Base-by-base conservation (phyloP, 2,888 invertebrate genomes). In the Lasioglossum zephyrum region DNA sequence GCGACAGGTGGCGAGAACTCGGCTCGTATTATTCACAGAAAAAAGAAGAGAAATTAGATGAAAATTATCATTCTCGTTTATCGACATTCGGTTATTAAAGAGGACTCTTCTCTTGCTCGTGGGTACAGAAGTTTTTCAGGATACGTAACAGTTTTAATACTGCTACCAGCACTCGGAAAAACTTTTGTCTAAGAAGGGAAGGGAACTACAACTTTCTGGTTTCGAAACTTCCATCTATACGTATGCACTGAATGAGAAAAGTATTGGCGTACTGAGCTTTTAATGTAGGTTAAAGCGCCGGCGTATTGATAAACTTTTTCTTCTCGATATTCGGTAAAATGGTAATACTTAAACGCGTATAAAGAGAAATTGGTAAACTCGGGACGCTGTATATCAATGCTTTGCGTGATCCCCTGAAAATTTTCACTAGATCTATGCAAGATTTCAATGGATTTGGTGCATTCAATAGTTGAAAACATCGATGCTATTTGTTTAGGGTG, bases 91-190 rank as follows among this genome's bases (percentile, higher is more conserved):
- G 26, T 60, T 60, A n/a, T 60, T 60, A 60, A 16, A 16, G 26
- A 16, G 63, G 16, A 31, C 63, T 31, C 31, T 63, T 6, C 4
- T 16, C 31, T 26, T 31, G 63, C 6, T 31, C 31, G 13, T 26
- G 16, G 31, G 16, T 31, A 16, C n/a, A 31, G 16, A 63, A 63
- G 13, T 63, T 63, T 31, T 63, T 5, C 63, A 63, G 13, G 6
- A 5, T 63, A 63, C 63, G 63, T 63, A 63, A 31, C 31, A 26
- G 63, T 63, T 63, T 63, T 63, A 63, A 63, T 63, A 63, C 63
- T 16, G 16, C 63, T 63, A 63, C 31, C 5, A 16, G 31, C 26
- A 63, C 63, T 63, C 63, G n/a, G 63, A 26, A 16, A 63, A 63
- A 63, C 63, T 63, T 63, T 63, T 63, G 31, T 31, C 63, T 31